Evolutionary conservation across 2,888 invertebrate genomes (phyloP).

Genomic region (Strigamia transsilvanica): DNA sequence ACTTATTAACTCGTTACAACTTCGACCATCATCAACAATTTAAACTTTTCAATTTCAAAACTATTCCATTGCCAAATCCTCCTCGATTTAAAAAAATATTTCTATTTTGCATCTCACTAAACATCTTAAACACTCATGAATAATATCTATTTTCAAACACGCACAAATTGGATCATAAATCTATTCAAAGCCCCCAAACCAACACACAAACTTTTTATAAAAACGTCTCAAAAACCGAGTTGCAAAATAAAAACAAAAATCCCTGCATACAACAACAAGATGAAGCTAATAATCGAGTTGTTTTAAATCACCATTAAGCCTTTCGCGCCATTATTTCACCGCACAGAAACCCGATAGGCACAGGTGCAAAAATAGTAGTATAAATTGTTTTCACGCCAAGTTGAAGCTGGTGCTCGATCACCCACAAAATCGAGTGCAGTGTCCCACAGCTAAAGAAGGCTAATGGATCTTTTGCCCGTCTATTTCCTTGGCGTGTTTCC

Average conservation of each 20-base stretch:
- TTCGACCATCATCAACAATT: not conserved
- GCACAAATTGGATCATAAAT: conserved; percentile 26
- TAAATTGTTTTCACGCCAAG: conserved; percentile 39
- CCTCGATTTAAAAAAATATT: too few relatives aligned
- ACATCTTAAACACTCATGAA: not conserved
- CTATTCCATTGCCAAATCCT: not conserved
- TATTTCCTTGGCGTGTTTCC: conserved; percentile 19
- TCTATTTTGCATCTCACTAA: too few relatives aligned
- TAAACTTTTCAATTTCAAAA: conserved; percentile 13
- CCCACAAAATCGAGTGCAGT: conserved; percentile 36
- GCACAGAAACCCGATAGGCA: not conserved
- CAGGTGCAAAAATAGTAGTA: conserved; percentile 39
- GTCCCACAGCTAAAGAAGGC: conserved; percentile 34
- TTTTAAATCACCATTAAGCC: conserved; percentile 27
- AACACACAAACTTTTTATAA: not conserved
- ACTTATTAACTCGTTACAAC: conserved; percentile 36
- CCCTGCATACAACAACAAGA: too few relatives aligned
- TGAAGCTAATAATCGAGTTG: not conserved
- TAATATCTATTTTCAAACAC: not conserved
- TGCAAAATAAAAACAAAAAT: not conserved
- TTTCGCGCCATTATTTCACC: not conserved
- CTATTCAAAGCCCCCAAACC: not conserved
- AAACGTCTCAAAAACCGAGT: not conserved
- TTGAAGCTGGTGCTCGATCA: conserved; percentile 25
- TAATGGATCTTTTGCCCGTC: conserved; percentile 39